These are phyloP conservation scores for Chromoteleia sp. DNA, from an alignment of 2,888 invertebrate genomes.

Conservation along the genomic window DNA sequence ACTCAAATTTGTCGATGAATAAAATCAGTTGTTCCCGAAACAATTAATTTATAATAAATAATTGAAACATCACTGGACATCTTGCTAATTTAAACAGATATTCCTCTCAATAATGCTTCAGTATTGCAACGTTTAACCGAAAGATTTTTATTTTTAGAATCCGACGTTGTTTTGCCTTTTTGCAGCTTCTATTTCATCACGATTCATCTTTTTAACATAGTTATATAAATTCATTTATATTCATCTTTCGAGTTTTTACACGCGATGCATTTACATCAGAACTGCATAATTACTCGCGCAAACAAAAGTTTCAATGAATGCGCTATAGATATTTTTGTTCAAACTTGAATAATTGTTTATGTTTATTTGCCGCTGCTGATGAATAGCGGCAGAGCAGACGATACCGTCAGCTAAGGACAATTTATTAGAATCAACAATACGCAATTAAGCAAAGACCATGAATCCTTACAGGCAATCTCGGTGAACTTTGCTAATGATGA, in stretches of 20 bases:
- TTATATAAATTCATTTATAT: constrained; percentile 35
- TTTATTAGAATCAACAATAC: constrained; percentile 36
- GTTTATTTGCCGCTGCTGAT: constrained; percentile 11
- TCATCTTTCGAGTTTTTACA: constrained; percentile 7
- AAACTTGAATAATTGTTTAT: constrained; percentile 13
- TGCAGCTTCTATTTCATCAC: constrained; percentile 23
- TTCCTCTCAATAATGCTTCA: neutral
- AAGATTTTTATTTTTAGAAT: constrained; percentile 23
- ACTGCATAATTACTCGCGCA: constrained; percentile 7
- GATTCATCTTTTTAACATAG: constrained; percentile 29
- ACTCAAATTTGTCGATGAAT: too few relatives aligned
- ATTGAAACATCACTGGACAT: neutral
- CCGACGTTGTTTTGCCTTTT: constrained; percentile 10
- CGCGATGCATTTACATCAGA: constrained; percentile 20
- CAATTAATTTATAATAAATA: too few relatives aligned
- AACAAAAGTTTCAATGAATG: constrained; percentile 21
- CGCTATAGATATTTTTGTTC: constrained; percentile 1
- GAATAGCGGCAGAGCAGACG: constrained; percentile 3
- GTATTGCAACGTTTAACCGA: neutral
- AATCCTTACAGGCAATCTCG: constrained; percentile 20
- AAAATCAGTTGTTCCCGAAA: too few relatives aligned
- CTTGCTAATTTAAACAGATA: neutral
- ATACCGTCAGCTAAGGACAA: constrained; percentile 2
- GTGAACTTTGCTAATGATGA: constrained; percentile 27
- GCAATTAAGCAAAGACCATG: constrained; percentile 40